Evolutionary conservation across 2,797 vertebrate species (phyloP).

Genomic region (Pitangus sulphuratus): DNA sequence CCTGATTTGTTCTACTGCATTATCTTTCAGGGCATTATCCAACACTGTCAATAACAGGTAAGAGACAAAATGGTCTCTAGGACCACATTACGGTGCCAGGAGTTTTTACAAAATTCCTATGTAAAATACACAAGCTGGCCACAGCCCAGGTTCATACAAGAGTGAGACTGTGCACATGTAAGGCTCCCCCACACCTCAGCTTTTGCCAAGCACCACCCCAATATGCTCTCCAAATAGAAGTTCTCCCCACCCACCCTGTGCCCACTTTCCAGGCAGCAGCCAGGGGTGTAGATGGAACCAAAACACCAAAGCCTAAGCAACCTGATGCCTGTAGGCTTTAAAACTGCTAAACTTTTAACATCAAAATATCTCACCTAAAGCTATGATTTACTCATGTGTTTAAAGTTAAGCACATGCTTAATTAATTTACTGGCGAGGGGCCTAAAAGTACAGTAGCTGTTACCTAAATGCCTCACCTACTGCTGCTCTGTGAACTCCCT

Average conservation of each 20-base stretch:
- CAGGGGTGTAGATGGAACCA: background rate
- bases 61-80: background rate
- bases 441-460: conserved; percentile 33
- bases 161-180: conserved; percentile 8
- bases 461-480: conserved; percentile 19
- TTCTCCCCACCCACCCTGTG: background rate
- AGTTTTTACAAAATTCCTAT: conserved; percentile 22
- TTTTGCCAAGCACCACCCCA: background rate
- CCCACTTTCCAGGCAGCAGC: background rate
- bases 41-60: background rate
- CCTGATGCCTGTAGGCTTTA: background rate
- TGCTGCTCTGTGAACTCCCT: conserved; percentile 10
- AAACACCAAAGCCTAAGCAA: background rate
- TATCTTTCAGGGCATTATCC: background rate
- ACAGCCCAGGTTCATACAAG: background rate
- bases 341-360: background rate
- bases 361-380: background rate
- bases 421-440: conserved; percentile 43
- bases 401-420: conserved; percentile 24
- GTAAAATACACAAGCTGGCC: conserved; percentile 8
- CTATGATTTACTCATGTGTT: background rate
- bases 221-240: background rate
- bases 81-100: background rate
- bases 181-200: background rate
- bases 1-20: background rate